Evolutionary conservation across 30 jellyfish, hydroid and myxozoan genomes (phyloP), one percentile per base, ranked within the genome.

Genomic region (Sanderia malayensis): DNA sequence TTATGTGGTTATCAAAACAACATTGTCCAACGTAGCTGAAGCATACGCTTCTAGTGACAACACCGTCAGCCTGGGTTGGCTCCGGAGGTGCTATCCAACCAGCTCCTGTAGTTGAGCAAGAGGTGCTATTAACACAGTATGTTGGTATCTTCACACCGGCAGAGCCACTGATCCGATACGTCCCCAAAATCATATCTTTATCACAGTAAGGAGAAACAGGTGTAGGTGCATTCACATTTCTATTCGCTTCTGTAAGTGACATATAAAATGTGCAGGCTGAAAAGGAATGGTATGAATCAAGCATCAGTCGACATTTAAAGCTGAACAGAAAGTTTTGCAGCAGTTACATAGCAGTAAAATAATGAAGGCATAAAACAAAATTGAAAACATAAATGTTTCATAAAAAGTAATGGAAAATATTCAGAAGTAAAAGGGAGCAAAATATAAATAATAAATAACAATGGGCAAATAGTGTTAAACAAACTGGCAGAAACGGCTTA

Each of bases 111-210:
- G 64, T 49, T 4, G 64, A 49, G 27, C 64, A 49, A 18, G 2
- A 49, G 18, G 4, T 2, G 4, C 18, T 4, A 4, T 11, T 19
- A 9, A 49, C 64, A 19, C 64, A 49, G 8, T 11, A 8, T 49
- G 27, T 49, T 4, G 64, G 64, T 24, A 49, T 49, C 64, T 49
- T 49, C 18, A 24, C 18, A 4, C 64, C 64, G 18, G 64, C 64
- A 9, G 23, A 4, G 2, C 64, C 64, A 8, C 6, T 4, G 64
- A 49, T 4, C 2, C 64, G 64, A 24, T 49, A 49, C 25, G 64
- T 4, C 27, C 24, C 64, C 13, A 4, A 4, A 49, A 4, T 49
- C 25, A 49, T 4, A 3, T 8, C 27, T 15, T 49, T 19, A 18
- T 49, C 64, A 49, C 64, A 49, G 18, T 49, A 49, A n/a, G n/a